These are phyloP conservation scores for Lutjanus erythropterus DNA, from an alignment of 2,113 vertebrate species.

Conservation along the genomic window DNA sequence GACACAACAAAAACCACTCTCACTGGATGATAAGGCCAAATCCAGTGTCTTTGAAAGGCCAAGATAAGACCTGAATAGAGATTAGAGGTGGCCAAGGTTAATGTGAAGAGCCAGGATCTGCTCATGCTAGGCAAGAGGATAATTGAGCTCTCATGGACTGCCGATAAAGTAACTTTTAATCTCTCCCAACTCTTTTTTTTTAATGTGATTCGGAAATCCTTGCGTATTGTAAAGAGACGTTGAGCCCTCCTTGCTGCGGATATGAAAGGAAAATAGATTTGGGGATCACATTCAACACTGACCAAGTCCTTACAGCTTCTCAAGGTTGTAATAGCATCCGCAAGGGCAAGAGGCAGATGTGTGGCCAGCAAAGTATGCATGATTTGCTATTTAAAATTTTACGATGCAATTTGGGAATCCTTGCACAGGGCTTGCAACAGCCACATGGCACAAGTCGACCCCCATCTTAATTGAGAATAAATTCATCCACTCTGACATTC, in stretches of 20 bases:
- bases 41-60: conserved; percentile 56
- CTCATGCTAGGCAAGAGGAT: conserved; percentile 51
- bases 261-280: conserved; percentile 46
- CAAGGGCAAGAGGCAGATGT: conserved; percentile 18
- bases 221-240: conserved; percentile 23
- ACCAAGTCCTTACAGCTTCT: conserved; percentile 18
- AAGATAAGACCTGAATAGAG: conserved; percentile 63
- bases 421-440: conserved; percentile 46
- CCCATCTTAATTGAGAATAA: conserved; percentile 58
- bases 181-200: conserved; percentile 34
- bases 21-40: conserved; percentile 48
- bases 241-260: conserved; percentile 9
- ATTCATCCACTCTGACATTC: conserved; percentile 61
- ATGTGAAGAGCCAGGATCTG: conserved; percentile 55
- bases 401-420: conserved; percentile 65
- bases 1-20: conserved; percentile 45
- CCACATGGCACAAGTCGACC: conserved; percentile 28
- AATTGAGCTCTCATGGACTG: conserved; percentile 59
- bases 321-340: conserved; percentile 23
- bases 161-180: conserved; percentile 71
- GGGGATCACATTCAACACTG: conserved; percentile 32
- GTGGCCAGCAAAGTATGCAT: conserved; percentile 30
- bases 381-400: conserved; percentile 72
- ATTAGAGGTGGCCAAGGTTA: conserved; percentile 70
- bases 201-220: conserved; percentile 56